Evolutionary conservation across 2,797 vertebrate species (phyloP).

Genomic region (Mareca penelope): DNA sequence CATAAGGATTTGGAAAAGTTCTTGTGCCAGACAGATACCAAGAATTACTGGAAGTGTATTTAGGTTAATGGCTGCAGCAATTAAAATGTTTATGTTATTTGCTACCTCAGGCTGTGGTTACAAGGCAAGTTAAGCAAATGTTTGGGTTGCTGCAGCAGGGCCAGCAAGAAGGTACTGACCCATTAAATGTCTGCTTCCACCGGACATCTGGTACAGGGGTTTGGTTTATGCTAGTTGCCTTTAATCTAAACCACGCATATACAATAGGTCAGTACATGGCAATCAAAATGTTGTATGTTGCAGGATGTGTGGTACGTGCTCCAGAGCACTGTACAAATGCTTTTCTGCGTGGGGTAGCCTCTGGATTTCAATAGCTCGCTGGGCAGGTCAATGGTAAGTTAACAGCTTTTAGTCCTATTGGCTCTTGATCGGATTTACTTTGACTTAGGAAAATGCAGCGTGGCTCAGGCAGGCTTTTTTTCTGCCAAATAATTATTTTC

Average conservation of each 20-base stretch:
- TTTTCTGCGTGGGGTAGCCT: neutral
- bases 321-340: neutral
- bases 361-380: neutral
- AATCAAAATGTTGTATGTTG: neutral
- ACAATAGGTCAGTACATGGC: neutral
- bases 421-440: neutral
- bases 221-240: neutral
- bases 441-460: neutral
- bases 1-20: neutral
- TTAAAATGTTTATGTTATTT: neutral
- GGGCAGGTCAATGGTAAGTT: neutral
- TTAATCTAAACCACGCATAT: neutral
- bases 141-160: neutral
- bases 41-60: neutral
- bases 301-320: constrained; percentile 26
- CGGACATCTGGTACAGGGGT: neutral
- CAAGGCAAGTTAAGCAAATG: neutral
- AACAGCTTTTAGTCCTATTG: constrained; percentile 27
- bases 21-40: neutral
- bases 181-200: neutral
- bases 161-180: neutral
- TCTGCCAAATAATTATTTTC: neutral
- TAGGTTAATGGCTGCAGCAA: neutral
- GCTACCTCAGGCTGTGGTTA: neutral
- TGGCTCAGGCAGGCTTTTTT: neutral